Base-by-base conservation (phyloP, 2,797 vertebrate species). In the Lepus townsendii region DNA sequence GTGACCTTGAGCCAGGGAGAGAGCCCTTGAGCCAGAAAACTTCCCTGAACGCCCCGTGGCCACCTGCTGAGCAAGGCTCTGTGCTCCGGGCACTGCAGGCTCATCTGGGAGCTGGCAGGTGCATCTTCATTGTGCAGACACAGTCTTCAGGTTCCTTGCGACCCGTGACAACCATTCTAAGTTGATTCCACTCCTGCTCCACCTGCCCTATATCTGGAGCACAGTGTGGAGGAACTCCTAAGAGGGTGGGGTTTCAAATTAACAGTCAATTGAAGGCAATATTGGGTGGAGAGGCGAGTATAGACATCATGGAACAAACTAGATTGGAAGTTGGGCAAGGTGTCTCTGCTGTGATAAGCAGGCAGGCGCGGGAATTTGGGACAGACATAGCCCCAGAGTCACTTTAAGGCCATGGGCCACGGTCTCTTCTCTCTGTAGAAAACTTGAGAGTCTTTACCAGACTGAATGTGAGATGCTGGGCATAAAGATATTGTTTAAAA, bases 301-400 rank as follows among this genome's bases (percentile, higher is more conserved):
- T 80, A 94, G 87, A 57, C 27, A 77, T n/a, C 63, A 65, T 82
- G 92, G 84, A 80, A 75, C 66, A 68, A 90, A 83, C 50, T 75
- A 95, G 96, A 97, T 96, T 96, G 95, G 91, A 92, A 91, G 91
- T 72, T 50, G 91, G 90, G 91, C 95, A 96, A 96, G 96, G 90
- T 97, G 97, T 93, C 90, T 88, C 71, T 93, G 85, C 71, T 14
- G 75, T 96, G 97, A 97, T 97, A 97, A 97, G 88, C 54, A 88
- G 57, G 7, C 80, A 76, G 88, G 83, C 66, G 91, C 60, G 78
- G 93, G 91, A 96, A 93, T 66, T 85, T 85, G 85, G 76, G 62
- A 93, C 89, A 92, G 87, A 96, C 93, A 93, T 80, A 73, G 35
- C 62, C 78, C 76, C 4, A 10, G 26, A n/a, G n/a, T 75, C 62